These are phyloP conservation scores for Polydrusus tereticollis DNA, from an alignment of 2,888 invertebrate genomes.

Conservation along the genomic window DNA sequence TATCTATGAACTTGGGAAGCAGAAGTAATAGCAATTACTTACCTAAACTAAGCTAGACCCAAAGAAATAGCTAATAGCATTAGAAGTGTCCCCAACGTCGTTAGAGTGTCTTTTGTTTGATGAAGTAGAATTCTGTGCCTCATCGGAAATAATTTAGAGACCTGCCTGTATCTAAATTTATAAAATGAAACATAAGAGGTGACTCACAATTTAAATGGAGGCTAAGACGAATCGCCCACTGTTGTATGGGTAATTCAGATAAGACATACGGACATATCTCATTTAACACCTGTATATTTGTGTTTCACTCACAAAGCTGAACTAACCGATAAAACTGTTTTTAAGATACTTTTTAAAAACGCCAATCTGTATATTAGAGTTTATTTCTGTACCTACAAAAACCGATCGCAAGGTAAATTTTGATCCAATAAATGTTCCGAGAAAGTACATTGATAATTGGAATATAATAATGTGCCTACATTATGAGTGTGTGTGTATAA, in stretches of 20 bases:
- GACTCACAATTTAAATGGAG: background rate
- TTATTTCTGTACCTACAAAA: slow-evolving; percentile 21
- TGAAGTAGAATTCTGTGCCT: no score
- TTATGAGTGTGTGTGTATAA: no score
- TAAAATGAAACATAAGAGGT: no score
- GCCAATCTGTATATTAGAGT: slow-evolving; percentile 5
- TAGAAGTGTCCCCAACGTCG: no score
- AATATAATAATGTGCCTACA: no score
- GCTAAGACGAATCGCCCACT: background rate
- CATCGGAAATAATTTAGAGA: no score
- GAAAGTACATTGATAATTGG: background rate
- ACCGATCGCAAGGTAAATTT: slow-evolving; percentile 12
- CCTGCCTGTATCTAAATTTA: no score
- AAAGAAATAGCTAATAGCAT: no score
- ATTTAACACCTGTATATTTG: background rate
- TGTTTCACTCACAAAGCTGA: background rate
- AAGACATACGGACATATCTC: background rate
- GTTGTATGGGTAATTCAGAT: background rate
- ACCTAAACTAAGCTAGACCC: no score
- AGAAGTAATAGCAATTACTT: no score
- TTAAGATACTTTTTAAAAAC: slow-evolving; percentile 13
- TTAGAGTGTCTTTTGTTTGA: no score
- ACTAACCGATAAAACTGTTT: slow-evolving; percentile 15
- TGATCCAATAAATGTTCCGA: background rate
- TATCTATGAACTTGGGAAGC: no score